Conservation (phyloP, 92 coral and sea anemone genomes). For the Actinostola sp. region DNA sequence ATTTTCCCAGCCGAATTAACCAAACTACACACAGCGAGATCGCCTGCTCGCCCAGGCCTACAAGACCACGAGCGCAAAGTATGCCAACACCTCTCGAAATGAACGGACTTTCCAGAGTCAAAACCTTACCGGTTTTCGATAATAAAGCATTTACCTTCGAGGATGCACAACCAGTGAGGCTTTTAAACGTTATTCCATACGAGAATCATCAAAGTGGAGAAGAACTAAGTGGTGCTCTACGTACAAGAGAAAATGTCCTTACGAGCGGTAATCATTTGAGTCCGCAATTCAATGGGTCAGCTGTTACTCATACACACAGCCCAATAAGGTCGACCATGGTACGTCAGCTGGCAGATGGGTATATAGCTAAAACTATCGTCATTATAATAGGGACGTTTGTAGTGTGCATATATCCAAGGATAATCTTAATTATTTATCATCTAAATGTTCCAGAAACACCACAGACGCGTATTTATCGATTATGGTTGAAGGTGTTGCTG, state of each 20-base stretch:
- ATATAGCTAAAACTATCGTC: conserved; percentile 51
- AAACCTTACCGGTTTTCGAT: conserved; percentile 1
- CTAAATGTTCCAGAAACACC: conserved; percentile 40
- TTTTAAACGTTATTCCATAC: conserved; percentile 4
- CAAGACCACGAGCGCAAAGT: conserved; percentile 3
- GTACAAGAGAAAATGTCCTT: no score
- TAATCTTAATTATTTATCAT: conserved; percentile 54
- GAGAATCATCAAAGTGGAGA: neutral
- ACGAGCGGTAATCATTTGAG: neutral
- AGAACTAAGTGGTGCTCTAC: neutral
- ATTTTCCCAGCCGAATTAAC: conserved; percentile 3
- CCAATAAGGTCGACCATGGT: neutral
- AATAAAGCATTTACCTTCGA: conserved; percentile 19
- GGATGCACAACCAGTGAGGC: conserved; percentile 11
- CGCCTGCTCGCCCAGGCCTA: neutral
- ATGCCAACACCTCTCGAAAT: neutral
- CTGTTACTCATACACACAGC: neutral
- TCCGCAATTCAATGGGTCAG: conserved; percentile 2
- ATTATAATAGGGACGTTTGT: conserved; percentile 55
- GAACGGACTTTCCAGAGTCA: neutral
- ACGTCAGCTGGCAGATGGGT: conserved; percentile 20
- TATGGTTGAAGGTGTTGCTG: conserved; percentile 51
- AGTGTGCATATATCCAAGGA: conserved; percentile 54
- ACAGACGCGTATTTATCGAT: conserved; percentile 28
- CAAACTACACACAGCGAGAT: conserved; percentile 5